Conservation (phyloP, 2,888 invertebrate species). For the Marasmarcha lunaedactyla region DNA sequence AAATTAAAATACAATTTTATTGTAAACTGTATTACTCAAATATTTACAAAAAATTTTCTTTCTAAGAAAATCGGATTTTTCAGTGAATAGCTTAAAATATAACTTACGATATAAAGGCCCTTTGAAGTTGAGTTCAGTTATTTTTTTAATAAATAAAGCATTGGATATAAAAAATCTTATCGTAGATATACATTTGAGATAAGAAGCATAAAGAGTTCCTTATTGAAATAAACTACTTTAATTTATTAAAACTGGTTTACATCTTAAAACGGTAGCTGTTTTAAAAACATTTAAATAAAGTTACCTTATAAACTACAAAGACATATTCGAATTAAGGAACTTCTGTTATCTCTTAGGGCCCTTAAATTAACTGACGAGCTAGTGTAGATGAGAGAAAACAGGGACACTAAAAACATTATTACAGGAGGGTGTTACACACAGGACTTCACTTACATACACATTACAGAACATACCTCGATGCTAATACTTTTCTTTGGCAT, state of each 20-base stretch:
- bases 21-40: slow-evolving; percentile 20
- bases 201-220: too few relatives aligned
- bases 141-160: background rate
- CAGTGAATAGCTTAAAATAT: slow-evolving; percentile 1
- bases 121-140: background rate
- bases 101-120: background rate
- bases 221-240: too few relatives aligned
- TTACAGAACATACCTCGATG: background rate
- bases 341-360: background rate
- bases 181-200: too few relatives aligned
- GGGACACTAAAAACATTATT: background rate
- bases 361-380: background rate
- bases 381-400: background rate
- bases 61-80: slow-evolving; percentile 20
- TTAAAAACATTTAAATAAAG: too few relatives aligned
- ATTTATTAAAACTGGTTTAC: too few relatives aligned
- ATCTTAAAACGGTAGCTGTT: too few relatives aligned
- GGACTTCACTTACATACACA: background rate
- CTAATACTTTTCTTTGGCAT: background rate
- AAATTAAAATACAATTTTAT: slow-evolving; percentile 24
- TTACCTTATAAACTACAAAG: too few relatives aligned
- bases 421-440: background rate
- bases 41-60: slow-evolving; percentile 34
- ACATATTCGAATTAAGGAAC: background rate
- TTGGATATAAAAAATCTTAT: too few relatives aligned